phyloP scores from a whole-genome alignment of 1,140 invertebrate species.

The Calycopis cecrops region DNA sequence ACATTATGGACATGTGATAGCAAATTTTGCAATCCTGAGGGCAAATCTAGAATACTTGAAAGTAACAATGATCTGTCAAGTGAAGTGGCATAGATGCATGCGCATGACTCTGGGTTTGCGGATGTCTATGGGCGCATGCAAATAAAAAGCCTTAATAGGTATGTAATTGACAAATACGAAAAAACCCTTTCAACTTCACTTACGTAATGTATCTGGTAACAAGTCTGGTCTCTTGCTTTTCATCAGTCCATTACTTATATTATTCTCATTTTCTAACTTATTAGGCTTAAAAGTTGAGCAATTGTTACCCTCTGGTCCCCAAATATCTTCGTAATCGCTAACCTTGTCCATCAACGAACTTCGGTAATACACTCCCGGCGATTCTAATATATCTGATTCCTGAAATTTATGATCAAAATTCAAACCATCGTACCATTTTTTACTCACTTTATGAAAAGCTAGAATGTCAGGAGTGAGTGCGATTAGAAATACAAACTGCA shows the following conservation, averaged over 20 bases:
- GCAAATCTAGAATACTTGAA: too few relatives aligned
- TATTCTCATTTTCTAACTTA: slow-evolving; percentile 73
- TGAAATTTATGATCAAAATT: slow-evolving; percentile 65
- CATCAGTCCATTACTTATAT: slow-evolving; percentile 66
- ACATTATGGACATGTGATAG: too few relatives aligned
- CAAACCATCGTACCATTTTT: background rate
- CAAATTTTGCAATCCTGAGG: too few relatives aligned
- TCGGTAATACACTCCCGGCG: slow-evolving; percentile 86
- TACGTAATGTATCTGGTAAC: slow-evolving; percentile 79
- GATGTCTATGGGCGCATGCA: too few relatives aligned
- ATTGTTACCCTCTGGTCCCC: slow-evolving; percentile 83
- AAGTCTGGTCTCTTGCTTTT: slow-evolving; percentile 79
- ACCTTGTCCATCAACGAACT: slow-evolving; percentile 93
- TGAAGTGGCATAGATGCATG: too few relatives aligned
- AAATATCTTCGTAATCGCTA: slow-evolving; percentile 96
- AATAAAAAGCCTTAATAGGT: too few relatives aligned
- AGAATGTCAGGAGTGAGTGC: slow-evolving; percentile 9
- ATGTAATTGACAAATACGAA: too few relatives aligned
- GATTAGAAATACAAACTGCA: slow-evolving; percentile 18
- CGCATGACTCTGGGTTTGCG: too few relatives aligned
- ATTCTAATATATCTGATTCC: slow-evolving; percentile 90
- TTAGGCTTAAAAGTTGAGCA: slow-evolving; percentile 76
- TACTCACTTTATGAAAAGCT: background rate
- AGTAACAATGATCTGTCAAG: too few relatives aligned
- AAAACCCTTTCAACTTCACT: too few relatives aligned